Base-by-base conservation (phyloP, 2,113 vertebrate genomes). In the Phyllostomus discolor region DNA sequence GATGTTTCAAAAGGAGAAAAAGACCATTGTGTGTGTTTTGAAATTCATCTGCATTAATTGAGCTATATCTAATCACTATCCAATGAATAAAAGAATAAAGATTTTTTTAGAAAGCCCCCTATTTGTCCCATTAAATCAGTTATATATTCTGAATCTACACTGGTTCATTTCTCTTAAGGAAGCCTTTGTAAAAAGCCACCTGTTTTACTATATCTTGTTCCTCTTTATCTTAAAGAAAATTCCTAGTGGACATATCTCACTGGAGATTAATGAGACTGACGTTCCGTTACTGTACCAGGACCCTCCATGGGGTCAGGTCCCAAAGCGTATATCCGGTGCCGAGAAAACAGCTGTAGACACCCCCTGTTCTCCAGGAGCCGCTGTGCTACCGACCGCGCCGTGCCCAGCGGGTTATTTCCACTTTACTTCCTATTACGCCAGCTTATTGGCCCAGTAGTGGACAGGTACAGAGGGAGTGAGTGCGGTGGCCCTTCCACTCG, bases 161-260 rank as follows among this genome's bases (percentile, higher is more conserved):
- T 90, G 48, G 54, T 84, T 96, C n/a, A 43, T 96, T 95, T 95
- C 94, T 92, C 76, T 97, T 80, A 87, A 93, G 86, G 64, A 94
- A 85, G 11, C 9, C 6, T 91, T 75, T 31, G 0, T 46, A 64
- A 64, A 96, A 97, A 96, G 17, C 6, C 17, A 72, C 46, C 66
- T 92, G 72, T 70, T 66, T 52, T 91, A 86, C 62, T 95, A 43
- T 5, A 52, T 86, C 57, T 86, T 93, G 54, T 50, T 95, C 46
- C 26, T 81, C 73, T 59, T 54, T 57, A 28, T 70, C 19, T 35
- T 54, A 14, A 54, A 54, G n/a, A 52, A 35, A 81, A 4, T 91
- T 96, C 67, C 43, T 95, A 90, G 46, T 95, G 88, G 86, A 80
- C 57, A 83, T n/a, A 89, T 89, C 75, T 92, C 41, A 64, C n/a